Evolutionary conservation across 2,113 vertebrate genomes (phyloP).

Genomic region (Myotis brandtii): DNA sequence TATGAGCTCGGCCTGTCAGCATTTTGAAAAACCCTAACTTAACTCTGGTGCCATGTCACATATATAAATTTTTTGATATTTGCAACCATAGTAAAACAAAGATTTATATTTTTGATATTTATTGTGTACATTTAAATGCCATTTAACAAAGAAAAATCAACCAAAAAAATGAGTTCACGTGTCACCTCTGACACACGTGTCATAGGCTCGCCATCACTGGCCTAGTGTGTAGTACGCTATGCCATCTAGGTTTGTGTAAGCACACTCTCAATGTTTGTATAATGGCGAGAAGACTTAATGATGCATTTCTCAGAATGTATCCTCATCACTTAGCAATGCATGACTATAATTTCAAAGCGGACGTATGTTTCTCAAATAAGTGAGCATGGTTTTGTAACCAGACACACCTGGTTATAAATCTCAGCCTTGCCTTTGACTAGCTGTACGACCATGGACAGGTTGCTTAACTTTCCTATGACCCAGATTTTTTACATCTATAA

Average conservation of each 20-base stretch:
- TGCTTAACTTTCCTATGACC: not conserved
- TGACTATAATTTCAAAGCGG: constrained; percentile 26
- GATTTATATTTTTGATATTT: too few relatives aligned
- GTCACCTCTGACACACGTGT: too few relatives aligned
- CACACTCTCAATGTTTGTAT: too few relatives aligned
- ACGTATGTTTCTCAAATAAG: not conserved
- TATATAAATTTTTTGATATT: too few relatives aligned
- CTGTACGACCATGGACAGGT: not conserved
- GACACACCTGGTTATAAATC: not conserved
- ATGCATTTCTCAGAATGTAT: not conserved
- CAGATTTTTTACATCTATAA: not conserved
- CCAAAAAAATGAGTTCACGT: too few relatives aligned
- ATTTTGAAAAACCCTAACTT: too few relatives aligned
- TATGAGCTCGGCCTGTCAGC: too few relatives aligned
- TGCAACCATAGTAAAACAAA: too few relatives aligned
- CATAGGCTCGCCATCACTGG: not conserved
- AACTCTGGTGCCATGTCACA: too few relatives aligned
- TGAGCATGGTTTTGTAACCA: not conserved
- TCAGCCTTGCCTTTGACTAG: not conserved
- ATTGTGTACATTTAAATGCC: too few relatives aligned
- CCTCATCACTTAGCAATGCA: not conserved
- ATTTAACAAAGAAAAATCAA: too few relatives aligned
- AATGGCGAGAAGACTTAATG: not conserved
- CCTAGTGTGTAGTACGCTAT: not conserved
- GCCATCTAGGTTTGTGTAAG: not conserved